Percentiles rank a stretch among this genome's conserved stretches.
phyloP scores from a whole-genome alignment of 1,140 invertebrate species.

The Drosophila persimilis region DNA sequence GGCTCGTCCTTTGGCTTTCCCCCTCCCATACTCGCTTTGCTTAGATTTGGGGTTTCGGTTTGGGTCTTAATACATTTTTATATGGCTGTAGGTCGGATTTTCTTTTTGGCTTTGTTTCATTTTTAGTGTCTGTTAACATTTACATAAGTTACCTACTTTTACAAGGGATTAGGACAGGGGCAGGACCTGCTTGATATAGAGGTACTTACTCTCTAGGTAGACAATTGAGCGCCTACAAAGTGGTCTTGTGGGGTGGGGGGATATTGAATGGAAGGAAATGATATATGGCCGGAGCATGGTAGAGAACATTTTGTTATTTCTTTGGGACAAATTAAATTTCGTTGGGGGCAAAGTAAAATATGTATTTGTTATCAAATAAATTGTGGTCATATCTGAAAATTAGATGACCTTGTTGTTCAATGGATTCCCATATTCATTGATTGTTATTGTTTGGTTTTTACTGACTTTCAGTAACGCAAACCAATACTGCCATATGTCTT shows the following conservation, averaged over 20 bases:
- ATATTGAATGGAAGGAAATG: background rate
- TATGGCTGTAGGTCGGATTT: constrained; percentile 35
- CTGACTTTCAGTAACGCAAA: too few species aligned
- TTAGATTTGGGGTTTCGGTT: constrained; percentile 19
- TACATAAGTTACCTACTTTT: constrained; percentile 56
- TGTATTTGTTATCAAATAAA: too few species aligned
- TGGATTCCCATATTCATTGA: too few species aligned
- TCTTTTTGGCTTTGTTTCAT: constrained; percentile 25
- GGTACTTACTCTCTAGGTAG: constrained; percentile 40
- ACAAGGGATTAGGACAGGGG: background rate
- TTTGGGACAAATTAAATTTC: too few species aligned
- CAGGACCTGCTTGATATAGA: background rate
- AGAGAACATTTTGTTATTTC: background rate
- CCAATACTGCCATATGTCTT: too few species aligned
- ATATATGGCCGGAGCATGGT: background rate
- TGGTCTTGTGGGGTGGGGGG: background rate
- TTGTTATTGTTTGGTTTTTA: too few species aligned
- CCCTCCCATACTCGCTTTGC: background rate
- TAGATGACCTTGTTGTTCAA: too few species aligned
- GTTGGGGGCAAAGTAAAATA: too few species aligned
- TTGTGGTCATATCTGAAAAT: too few species aligned
- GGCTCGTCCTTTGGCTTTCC: background rate
- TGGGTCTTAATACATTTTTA: constrained; percentile 71
- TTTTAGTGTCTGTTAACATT: constrained; percentile 49
- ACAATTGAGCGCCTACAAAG: constrained; percentile 49